Conservation (phyloP, 2,113 vertebrate genomes). For the Nothoprocta perdicaria region DNA sequence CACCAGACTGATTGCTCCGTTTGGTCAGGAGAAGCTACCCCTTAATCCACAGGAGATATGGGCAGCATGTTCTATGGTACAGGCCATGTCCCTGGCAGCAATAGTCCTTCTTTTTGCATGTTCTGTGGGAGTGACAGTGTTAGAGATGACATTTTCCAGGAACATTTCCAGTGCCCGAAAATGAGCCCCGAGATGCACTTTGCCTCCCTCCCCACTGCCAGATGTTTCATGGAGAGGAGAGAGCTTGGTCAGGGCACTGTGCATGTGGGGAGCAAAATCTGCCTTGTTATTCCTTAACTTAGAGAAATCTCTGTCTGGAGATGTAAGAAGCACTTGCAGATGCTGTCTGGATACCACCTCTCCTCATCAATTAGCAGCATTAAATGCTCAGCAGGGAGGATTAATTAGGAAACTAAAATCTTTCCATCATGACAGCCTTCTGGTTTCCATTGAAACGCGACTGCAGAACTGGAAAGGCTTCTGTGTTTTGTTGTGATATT, state of each 20-base stretch:
- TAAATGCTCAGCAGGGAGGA: conserved; percentile 52
- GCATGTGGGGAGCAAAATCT: neutral
- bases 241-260: neutral
- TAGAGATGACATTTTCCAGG: conserved; percentile 18
- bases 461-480: conserved; percentile 38
- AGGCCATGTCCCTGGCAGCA: conserved; percentile 7
- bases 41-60: neutral
- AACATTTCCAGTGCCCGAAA: conserved; percentile 47
- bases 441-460: conserved; percentile 49
- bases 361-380: conserved; percentile 25
- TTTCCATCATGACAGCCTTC: conserved; percentile 37
- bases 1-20: neutral
- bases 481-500: conserved; percentile 61
- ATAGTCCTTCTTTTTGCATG: conserved; percentile 52
- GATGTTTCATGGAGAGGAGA: neutral
- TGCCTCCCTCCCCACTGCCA: neutral
- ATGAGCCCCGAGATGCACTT: conserved; percentile 13
- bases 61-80: neutral
- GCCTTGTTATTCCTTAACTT: conserved; percentile 8
- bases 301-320: conserved; percentile 11
- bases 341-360: neutral
- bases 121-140: conserved; percentile 52
- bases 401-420: conserved; percentile 50
- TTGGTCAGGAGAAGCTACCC: neutral
- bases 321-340: conserved; percentile 21